Evolutionary conservation across 2,888 invertebrate genomes (phyloP).

Genomic region (Mimas tiliae): DNA sequence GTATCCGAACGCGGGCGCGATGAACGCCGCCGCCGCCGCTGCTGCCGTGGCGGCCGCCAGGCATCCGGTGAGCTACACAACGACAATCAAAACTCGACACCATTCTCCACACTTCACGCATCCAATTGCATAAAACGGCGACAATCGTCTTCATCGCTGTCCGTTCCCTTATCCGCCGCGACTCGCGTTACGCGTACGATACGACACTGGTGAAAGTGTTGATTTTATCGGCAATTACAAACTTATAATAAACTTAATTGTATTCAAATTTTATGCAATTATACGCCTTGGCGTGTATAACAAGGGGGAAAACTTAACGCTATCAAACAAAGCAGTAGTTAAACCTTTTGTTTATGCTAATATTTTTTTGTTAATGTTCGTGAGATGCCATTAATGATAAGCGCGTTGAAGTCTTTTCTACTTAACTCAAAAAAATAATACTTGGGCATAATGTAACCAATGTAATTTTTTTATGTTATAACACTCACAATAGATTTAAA

Average conservation of each 20-base stretch:
- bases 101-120: conserved; percentile 3
- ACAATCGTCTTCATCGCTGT: neutral
- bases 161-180: neutral
- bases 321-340: conserved; percentile 24
- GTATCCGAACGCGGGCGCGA: conserved; percentile 93
- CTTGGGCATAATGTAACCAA: conserved; percentile 30
- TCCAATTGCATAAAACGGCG: conserved; percentile 1
- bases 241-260: conserved; percentile 19
- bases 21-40: conserved; percentile 94
- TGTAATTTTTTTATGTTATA: conserved; percentile 35
- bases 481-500: conserved; percentile 42
- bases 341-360: conserved; percentile 14
- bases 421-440: conserved; percentile 29
- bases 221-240: conserved; percentile 6
- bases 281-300: conserved; percentile 21
- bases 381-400: conserved; percentile 25
- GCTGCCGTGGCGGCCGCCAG: conserved; percentile 93
- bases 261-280: conserved; percentile 25
- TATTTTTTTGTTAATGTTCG: conserved; percentile 21
- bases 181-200: conserved; percentile 9
- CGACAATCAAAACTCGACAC: neutral
- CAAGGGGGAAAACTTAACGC: conserved; percentile 5
- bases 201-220: conserved; percentile 23
- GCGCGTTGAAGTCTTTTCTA: conserved; percentile 43
- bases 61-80: conserved; percentile 87